A percentile compares a stretch with the other conserved stretches of the same genome.
phyloP scores from a whole-genome alignment of 64 coral and sea anemone species.

The Catalaphyllia jardinei region DNA sequence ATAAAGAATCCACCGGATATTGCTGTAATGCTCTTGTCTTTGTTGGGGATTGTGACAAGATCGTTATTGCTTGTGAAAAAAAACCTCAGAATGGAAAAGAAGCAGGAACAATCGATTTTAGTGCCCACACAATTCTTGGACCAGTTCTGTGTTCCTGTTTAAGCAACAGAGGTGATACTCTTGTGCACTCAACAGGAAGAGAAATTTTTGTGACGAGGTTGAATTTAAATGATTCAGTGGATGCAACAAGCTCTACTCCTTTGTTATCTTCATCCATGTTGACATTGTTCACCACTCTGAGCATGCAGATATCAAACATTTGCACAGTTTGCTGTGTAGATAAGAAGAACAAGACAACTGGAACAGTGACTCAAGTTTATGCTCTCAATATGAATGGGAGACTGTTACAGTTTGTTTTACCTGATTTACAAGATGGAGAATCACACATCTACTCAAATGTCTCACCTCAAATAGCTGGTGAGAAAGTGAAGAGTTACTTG shows the following conservation, averaged over 20 bases:
- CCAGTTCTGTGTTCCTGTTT: conserved; percentile 37
- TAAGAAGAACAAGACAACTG: conserved; percentile 6
- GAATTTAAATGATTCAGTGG: not conserved
- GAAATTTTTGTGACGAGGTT: conserved; percentile 22
- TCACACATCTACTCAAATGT: not conserved
- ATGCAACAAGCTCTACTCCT: not conserved
- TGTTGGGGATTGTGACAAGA: conserved; percentile 38
- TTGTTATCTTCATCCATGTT: not conserved
- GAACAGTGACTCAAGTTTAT: not conserved
- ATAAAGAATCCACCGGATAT: not conserved
- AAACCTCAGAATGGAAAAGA: not conserved
- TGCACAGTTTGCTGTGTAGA: not conserved
- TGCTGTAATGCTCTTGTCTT: conserved; percentile 30
- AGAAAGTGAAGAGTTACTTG: conserved; percentile 41
- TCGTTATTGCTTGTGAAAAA: not conserved
- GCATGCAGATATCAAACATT: conserved; percentile 6
- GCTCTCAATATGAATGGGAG: conserved; percentile 4
- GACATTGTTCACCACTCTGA: not conserved
- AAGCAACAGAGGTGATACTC: conserved; percentile 13
- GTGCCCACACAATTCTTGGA: conserved; percentile 15
- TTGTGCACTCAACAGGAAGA: conserved; percentile 40
- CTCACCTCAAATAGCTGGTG: conserved; percentile 28
- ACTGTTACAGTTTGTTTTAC: not conserved
- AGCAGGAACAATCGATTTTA: not conserved
- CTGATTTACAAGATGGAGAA: conserved; percentile 6